These are phyloP conservation scores for Myotis vivesi DNA, from an alignment of 2,797 vertebrate genomes.

Conservation along the genomic window DNA sequence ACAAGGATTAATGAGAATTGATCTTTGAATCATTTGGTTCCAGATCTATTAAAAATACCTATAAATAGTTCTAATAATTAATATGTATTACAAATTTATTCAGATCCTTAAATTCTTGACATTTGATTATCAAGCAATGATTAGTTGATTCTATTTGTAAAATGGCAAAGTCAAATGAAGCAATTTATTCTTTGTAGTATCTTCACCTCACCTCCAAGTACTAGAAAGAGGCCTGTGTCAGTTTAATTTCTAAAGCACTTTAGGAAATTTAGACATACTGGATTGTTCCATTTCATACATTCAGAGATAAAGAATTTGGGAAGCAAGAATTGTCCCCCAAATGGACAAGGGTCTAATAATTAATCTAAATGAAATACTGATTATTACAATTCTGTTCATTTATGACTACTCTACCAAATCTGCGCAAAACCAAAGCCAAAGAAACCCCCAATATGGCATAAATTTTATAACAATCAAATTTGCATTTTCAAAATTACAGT, in stretches of 20 bases:
- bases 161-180: slow-evolving; percentile 35
- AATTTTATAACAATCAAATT: not conserved
- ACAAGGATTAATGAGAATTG: slow-evolving; percentile 43
- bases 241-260: slow-evolving; percentile 53
- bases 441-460: not conserved
- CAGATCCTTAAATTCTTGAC: slow-evolving; percentile 31
- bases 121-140: slow-evolving; percentile 32
- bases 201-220: not conserved
- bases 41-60: slow-evolving; percentile 1
- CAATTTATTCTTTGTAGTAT: slow-evolving; percentile 7
- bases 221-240: slow-evolving; percentile 51
- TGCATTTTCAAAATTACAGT: slow-evolving; percentile 13
- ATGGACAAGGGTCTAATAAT: slow-evolving; percentile 24
- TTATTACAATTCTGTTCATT: slow-evolving; percentile 37
- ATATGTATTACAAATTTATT: slow-evolving; percentile 27
- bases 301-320: slow-evolving; percentile 41
- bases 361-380: not conserved
- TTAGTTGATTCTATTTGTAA: not conserved
- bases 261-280: slow-evolving; percentile 9
- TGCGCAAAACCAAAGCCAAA: not conserved
- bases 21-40: slow-evolving; percentile 7
- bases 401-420: slow-evolving; percentile 13
- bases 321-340: slow-evolving; percentile 19
- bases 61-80: slow-evolving; percentile 11
- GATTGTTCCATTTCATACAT: slow-evolving; percentile 37